A percentile compares a stretch with the other conserved stretches of the same genome.
These are phyloP conservation scores for Theocolax elegans DNA, from an alignment of 1,140 invertebrate genomes.

Conservation along the genomic window DNA sequence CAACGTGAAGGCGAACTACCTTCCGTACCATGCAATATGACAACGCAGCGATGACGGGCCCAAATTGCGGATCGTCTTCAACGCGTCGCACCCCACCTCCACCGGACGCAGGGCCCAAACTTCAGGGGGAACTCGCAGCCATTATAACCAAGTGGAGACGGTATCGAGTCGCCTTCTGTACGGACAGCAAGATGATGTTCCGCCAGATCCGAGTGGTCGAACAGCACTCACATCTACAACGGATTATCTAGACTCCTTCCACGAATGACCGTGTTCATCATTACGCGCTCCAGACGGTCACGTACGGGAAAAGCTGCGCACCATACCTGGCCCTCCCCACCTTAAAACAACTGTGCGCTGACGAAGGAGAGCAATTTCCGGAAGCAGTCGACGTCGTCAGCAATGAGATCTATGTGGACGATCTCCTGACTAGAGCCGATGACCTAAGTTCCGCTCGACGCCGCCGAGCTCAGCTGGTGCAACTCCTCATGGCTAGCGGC, in stretches of 20 bases:
- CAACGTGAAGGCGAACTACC: no score
- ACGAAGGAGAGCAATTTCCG: no score
- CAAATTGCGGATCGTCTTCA: slow-evolving; percentile 2
- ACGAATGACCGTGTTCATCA: no score
- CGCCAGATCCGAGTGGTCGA: no score
- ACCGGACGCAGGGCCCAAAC: neutral
- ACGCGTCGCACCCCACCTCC: neutral
- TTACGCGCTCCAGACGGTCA: neutral
- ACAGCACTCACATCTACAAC: neutral
- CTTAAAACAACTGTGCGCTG: neutral
- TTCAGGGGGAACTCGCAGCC: slow-evolving; percentile 49
- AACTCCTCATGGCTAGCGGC: neutral
- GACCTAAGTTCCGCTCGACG: neutral
- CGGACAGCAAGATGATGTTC: neutral
- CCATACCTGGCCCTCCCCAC: neutral
- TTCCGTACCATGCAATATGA: neutral
- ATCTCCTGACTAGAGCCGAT: neutral
- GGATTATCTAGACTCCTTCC: neutral
- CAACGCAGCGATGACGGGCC: neutral
- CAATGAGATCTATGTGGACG: neutral
- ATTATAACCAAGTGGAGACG: neutral
- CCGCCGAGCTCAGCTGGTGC: no score
- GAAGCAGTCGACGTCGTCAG: no score
- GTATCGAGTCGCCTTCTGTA: neutral
- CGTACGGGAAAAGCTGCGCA: neutral